phyloP scores from a whole-genome alignment of 2,797 vertebrate species.

The Menidia menidia region DNA sequence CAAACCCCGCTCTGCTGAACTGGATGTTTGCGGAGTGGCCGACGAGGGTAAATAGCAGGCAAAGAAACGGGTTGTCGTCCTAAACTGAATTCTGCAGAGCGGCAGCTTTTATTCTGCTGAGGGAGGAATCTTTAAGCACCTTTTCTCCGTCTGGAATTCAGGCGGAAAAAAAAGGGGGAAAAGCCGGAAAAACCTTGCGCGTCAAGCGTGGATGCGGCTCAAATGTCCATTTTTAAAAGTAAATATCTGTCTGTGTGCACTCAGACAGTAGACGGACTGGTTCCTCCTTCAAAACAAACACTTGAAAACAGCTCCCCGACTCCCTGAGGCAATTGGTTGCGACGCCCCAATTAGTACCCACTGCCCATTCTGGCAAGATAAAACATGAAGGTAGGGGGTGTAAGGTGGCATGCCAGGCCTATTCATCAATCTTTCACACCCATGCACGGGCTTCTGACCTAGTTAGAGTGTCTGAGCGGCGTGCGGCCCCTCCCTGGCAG shows the following conservation, averaged over 20 bases:
- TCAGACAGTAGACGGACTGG: conserved; percentile 52
- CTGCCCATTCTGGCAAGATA: conserved; percentile 60
- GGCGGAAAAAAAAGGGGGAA: conserved; percentile 23
- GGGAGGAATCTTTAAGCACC: conserved; percentile 15
- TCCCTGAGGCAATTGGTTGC: conserved; percentile 60
- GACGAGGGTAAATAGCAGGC: conserved; percentile 37
- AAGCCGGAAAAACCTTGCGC: conserved; percentile 21
- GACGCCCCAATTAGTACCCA: conserved; percentile 79
- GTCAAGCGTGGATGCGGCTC: conserved; percentile 18
- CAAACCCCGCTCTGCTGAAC: conserved; percentile 52
- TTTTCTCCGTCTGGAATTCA: conserved; percentile 22
- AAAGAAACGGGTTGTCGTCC: conserved; percentile 31
- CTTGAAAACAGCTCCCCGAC: conserved; percentile 9
- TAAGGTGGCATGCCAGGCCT: conserved; percentile 77
- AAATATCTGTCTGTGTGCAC: conserved; percentile 27
- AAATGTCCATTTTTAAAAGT: conserved; percentile 47
- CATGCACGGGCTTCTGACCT: conserved; percentile 76
- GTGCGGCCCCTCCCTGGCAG: conserved; percentile 52
- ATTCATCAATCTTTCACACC: conserved; percentile 80
- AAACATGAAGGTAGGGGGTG: conserved; percentile 71
- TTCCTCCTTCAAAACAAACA: conserved; percentile 45
- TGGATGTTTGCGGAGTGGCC: conserved; percentile 46
- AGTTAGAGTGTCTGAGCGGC: conserved; percentile 68
- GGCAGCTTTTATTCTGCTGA: conserved; percentile 33
- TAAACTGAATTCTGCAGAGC: conserved; percentile 23